Conservation (phyloP, 2,797 vertebrate species). For the Lutra lutra region DNA sequence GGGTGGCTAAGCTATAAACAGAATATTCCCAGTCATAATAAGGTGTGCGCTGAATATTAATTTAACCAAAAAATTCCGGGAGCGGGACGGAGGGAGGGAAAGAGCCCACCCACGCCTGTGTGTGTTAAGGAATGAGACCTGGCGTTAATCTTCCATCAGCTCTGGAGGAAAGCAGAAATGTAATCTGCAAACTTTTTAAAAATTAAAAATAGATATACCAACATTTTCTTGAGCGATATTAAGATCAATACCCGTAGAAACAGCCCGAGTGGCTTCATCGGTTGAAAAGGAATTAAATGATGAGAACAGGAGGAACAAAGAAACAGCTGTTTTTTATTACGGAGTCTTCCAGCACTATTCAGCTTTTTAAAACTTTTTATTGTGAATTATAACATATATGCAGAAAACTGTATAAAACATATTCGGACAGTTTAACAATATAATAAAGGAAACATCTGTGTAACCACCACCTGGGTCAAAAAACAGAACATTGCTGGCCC, state of each 20-base stretch:
- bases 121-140: background rate
- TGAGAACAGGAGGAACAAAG: background rate
- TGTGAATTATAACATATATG: conserved; percentile 51
- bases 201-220: background rate
- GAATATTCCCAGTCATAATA: background rate
- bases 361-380: conserved; percentile 32
- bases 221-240: background rate
- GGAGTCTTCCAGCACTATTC: background rate
- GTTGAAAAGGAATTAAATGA: background rate
- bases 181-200: background rate
- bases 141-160: background rate
- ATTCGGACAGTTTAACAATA: conserved; percentile 51
- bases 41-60: background rate
- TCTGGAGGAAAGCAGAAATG: background rate
- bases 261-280: background rate
- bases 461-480: conserved; percentile 11
- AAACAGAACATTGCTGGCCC: background rate
- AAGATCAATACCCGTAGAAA: background rate
- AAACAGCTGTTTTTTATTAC: conserved; percentile 33
- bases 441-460: conserved; percentile 27
- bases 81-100: background rate
- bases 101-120: too few relatives aligned
- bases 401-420: conserved; percentile 40
- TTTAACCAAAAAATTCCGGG: background rate
- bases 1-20: background rate